Conservation (phyloP, 1,140 invertebrate species). For the Diorhabda elongata region DNA sequence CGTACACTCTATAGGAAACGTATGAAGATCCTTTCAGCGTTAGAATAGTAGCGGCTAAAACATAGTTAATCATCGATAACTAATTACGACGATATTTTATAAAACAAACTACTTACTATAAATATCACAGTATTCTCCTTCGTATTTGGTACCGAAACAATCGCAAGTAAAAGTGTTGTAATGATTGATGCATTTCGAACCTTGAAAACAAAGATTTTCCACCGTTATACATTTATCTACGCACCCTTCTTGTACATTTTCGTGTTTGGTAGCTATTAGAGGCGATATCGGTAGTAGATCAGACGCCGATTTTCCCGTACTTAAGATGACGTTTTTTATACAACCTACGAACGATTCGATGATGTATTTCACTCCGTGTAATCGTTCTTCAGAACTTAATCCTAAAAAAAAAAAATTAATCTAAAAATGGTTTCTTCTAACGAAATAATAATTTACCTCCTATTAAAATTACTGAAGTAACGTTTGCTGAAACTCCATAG, state of each 20-base stretch:
- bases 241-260: conserved; percentile 82
- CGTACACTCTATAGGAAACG: conserved; percentile 87
- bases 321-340: conserved; percentile 78
- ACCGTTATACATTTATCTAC: conserved; percentile 73
- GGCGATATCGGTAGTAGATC: conserved; percentile 74
- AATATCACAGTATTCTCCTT: conserved; percentile 85
- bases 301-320: conserved; percentile 76
- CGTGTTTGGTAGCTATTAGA: conserved; percentile 76
- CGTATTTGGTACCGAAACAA: conserved; percentile 86
- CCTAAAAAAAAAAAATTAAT: conserved; percentile 51
- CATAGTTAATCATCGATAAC: neutral
- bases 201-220: conserved; percentile 78
- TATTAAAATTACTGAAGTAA: conserved; percentile 81
- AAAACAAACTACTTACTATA: conserved; percentile 64
- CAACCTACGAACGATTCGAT: conserved; percentile 90
- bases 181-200: conserved; percentile 82
- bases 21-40: conserved; percentile 87
- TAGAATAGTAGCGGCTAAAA: conserved; percentile 76
- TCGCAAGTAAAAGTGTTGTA: conserved; percentile 82
- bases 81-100: too few relatives aligned
- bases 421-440: neutral
- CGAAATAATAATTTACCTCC: conserved; percentile 60
- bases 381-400: conserved; percentile 75
- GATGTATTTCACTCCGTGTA: conserved; percentile 84
- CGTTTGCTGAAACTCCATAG: conserved; percentile 77